These are phyloP conservation scores for Pseudolycoriella hygida DNA, from an alignment of 2,888 invertebrate species.

Conservation along the genomic window DNA sequence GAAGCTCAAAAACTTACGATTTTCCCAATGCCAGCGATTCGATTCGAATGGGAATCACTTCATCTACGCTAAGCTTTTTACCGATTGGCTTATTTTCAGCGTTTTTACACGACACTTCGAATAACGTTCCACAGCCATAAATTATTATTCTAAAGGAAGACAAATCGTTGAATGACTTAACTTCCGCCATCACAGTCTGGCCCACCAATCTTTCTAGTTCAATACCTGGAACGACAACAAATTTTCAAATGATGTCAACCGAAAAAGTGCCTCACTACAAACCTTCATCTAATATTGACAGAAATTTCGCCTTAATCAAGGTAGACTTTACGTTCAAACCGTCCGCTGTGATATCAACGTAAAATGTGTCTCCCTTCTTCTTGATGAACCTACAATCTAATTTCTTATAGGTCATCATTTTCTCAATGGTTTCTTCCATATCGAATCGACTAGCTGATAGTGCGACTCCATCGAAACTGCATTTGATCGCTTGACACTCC, in stretches of 20 bases:
- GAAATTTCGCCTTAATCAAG: background rate
- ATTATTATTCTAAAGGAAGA: slow-evolving; percentile 25
- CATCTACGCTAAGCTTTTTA: slow-evolving; percentile 32
- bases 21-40: slow-evolving; percentile 25
- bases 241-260: background rate
- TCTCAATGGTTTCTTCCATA: background rate
- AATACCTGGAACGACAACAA: background rate
- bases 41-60: slow-evolving; percentile 24
- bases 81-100: slow-evolving; percentile 23
- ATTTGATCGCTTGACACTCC: background rate
- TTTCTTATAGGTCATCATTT: background rate
- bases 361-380: background rate
- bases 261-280: background rate
- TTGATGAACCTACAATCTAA: background rate
- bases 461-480: background rate
- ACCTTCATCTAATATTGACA: background rate
- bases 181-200: slow-evolving; percentile 24
- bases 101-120: slow-evolving; percentile 24
- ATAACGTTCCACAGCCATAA: slow-evolving; percentile 22
- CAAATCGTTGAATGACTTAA: slow-evolving; percentile 21
- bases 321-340: background rate
- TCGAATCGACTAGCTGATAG: background rate
- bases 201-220: slow-evolving; percentile 11
- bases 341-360: background rate
- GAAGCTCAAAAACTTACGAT: slow-evolving; percentile 18